phyloP scores from a whole-genome alignment of 2,888 invertebrate species.

The Malthinus seriepunctatus region DNA sequence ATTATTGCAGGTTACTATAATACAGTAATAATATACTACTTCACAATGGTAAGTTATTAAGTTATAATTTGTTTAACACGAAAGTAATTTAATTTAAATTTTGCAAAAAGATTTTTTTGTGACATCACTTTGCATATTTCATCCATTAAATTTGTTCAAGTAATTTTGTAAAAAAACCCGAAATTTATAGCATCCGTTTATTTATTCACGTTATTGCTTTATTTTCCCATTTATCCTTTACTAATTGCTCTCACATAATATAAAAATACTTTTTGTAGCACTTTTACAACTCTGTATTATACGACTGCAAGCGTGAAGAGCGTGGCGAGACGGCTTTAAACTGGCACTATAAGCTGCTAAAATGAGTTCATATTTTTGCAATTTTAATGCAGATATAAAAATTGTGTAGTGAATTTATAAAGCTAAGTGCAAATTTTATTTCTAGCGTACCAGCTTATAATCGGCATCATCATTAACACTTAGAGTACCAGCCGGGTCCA shows the following conservation, averaged over 20 bases:
- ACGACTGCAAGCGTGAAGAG: conserved; percentile 5
- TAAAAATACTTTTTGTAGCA: conserved; percentile 9
- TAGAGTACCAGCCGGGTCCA: too few species aligned
- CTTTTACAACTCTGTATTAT: conserved; percentile 11
- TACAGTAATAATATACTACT: too few species aligned
- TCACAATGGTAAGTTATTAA: too few species aligned
- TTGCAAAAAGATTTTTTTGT: too few species aligned
- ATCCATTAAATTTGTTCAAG: too few species aligned
- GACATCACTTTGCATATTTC: too few species aligned
- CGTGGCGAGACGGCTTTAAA: conserved; percentile 17
- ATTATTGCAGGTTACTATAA: too few species aligned
- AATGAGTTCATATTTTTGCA: conserved; percentile 24
- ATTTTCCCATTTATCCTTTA: conserved; percentile 17
- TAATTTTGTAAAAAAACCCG: too few species aligned
- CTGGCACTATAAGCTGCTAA: conserved; percentile 9
- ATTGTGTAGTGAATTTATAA: conserved; percentile 13
- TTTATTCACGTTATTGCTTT: conserved; percentile 12
- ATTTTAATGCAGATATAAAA: conserved; percentile 18
- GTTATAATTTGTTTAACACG: too few species aligned
- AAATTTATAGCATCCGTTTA: conserved; percentile 10
- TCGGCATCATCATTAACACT: too few species aligned
- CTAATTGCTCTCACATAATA: conserved; percentile 17
- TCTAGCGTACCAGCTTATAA: not conserved
- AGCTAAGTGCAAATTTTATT: conserved; percentile 1
- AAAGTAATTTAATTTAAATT: too few species aligned